These are phyloP conservation scores for Hycleus cichorii DNA, from an alignment of 1,140 invertebrate genomes.

Conservation along the genomic window DNA sequence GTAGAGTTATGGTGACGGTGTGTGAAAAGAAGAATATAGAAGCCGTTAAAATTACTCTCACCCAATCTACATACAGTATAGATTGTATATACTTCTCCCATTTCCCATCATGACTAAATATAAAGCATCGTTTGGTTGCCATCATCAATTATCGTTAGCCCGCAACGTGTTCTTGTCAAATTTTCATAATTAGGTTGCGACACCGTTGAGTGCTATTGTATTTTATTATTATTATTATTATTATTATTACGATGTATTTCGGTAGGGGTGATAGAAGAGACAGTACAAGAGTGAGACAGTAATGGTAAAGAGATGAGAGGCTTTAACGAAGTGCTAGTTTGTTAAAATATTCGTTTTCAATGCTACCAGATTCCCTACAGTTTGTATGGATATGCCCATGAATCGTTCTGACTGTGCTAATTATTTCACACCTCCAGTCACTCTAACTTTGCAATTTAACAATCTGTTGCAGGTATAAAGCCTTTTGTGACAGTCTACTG, in stretches of 20 bases:
- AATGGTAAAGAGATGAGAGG: slow-evolving; percentile 6
- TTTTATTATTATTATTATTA: neutral
- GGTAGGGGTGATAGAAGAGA: no score
- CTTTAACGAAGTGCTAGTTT: slow-evolving; percentile 29
- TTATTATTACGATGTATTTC: neutral
- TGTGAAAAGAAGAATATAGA: slow-evolving; percentile 22
- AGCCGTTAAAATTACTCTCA: no score
- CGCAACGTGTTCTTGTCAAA: slow-evolving; percentile 37
- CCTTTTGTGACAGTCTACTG: slow-evolving; percentile 5
- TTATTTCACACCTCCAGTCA: slow-evolving; percentile 32
- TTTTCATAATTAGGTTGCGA: slow-evolving; percentile 36
- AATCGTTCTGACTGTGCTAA: slow-evolving; percentile 24
- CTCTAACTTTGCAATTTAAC: slow-evolving; percentile 23
- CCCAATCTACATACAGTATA: no score
- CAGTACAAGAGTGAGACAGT: no score
- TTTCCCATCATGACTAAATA: neutral
- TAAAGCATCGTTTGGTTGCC: slow-evolving; percentile 5
- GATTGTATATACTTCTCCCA: neutral
- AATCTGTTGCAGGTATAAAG: slow-evolving; percentile 24
- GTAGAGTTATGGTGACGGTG: neutral
- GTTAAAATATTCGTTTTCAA: slow-evolving; percentile 33
- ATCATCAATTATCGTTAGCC: slow-evolving; percentile 30
- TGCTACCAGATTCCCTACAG: slow-evolving; percentile 3
- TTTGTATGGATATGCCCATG: slow-evolving; percentile 8
- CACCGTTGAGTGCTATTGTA: slow-evolving; percentile 32